Percentiles rank a stretch among this genome's conserved stretches.
These are phyloP conservation scores for Frankliniella fusca DNA, from an alignment of 2,888 invertebrate species.

Conservation along the genomic window DNA sequence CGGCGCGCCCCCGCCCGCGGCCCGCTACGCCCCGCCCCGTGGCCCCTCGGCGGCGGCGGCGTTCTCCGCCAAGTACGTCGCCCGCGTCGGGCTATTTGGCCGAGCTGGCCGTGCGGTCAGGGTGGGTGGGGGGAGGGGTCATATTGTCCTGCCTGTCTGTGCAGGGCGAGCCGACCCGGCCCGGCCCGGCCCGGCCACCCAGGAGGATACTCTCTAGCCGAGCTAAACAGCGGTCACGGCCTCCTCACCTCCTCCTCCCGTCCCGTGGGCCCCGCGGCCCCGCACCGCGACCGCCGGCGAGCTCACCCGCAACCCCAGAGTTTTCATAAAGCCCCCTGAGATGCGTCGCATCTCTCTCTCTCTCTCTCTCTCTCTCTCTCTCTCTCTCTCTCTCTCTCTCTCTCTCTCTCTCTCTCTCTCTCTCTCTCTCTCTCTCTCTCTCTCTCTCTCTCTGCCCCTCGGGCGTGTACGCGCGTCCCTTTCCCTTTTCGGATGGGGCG, in stretches of 20 bases:
- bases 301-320: too few species aligned
- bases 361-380: background rate
- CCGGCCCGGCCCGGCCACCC: background rate
- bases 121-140: background rate
- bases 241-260: background rate
- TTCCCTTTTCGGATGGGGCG: background rate
- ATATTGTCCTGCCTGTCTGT: conserved; percentile 11
- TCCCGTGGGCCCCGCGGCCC: background rate
- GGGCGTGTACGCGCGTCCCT: background rate
- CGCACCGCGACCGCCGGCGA: background rate
- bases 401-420: background rate
- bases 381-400: background rate
- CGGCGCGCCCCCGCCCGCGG: too few species aligned
- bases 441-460: background rate
- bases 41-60: background rate
- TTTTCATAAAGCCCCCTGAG: too few species aligned
- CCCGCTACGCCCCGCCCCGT: too few species aligned
- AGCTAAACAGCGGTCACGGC: conserved; percentile 11
- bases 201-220: background rate
- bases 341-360: background rate
- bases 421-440: conserved; percentile 1
- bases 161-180: background rate
- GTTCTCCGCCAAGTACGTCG: background rate
- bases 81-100: background rate
- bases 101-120: background rate